Evolutionary conservation across 1,140 invertebrate genomes (phyloP), one percentile per base, ranked within the genome.

Genomic region (Ylistrum balloti): DNA sequence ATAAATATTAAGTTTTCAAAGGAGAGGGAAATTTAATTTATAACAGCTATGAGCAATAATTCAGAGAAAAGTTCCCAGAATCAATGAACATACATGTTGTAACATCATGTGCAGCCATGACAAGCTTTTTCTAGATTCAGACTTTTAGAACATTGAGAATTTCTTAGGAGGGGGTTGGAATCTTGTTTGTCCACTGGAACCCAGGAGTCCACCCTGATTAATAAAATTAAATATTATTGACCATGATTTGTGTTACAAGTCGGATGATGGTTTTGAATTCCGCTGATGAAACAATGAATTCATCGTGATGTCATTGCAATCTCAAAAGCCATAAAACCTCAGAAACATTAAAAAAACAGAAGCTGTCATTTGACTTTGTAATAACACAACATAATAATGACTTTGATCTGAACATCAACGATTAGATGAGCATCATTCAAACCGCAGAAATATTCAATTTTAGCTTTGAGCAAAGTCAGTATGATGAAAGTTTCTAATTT

Each of bases 1-100:
- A 74, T 74, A 74, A 74, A 74, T 17, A 28, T 74, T n/a, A 74
- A 74, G 22, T 28, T 74, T 74, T 74, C 56, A 74, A 74, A 74
- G 56, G 56, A 74, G 56, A n/a, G 28, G 56, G 56, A 74, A 74
- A 74, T 74, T 74, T 74, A 74, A 74, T 74, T 74, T 74, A 74
- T 74, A 74, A 3, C 0, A 74, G 56, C 56, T 74, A 74, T 74
- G 22, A 74, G 56, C 56, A 74, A 74, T 74, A 74, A 74, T 74
- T 74, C 56, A 74, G 17, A 74, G 56, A 74, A 74, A 74, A 74
- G 56, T 28, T 5, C 56, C 56, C 41, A 13, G 41, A 45, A 45
- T 45, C 41, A 45, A 13, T 74, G 56, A 74, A 5, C n/a, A 28
- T 74, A n/a, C 13, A 28, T 74, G 56, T 7, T 28, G 56, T 28